Base-by-base conservation (phyloP, 2,888 invertebrate species). In the Cephus runcator region DNA sequence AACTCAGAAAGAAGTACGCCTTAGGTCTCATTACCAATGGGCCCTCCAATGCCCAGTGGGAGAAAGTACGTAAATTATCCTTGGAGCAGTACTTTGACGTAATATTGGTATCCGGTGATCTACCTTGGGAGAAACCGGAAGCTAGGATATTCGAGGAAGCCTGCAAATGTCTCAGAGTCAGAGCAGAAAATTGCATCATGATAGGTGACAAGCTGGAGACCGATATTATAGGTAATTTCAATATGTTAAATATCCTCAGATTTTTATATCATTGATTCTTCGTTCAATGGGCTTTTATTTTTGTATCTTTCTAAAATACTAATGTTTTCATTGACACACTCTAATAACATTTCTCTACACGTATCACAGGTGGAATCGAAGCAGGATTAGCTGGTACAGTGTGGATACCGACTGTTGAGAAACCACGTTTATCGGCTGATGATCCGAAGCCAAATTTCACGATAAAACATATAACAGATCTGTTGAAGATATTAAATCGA, bases 191-290 rank as follows among this genome's bases (percentile, higher is more conserved):
- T 84, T 97, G 97, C 92, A 93, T 96, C 86, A 97, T 97, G 97
- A 95, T 97, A 87, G 97, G 97, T 74, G 97, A 97, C 90, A 97
- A 96, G 90, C 92, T 97, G 84, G 97, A 97, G 91, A 97, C 97
- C 69, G 97, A 97, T 91, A 97, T 97, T 87, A 94, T 95, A 79
- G 91, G 91, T 91, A 86, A 79, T 80, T 73, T 36, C n/a, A 69
- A 23, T 79, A 69, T 40, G 9, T 11, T 15, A 34, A 15, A n/a
- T 9, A 76, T 36, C 6, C 3, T 23, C 2, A 73, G 2, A 9
- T 11, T 40, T 34, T 11, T 73, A 23, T 23, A 31, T 23, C 0
- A 15, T 76, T 23, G 12, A 75, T 73, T n/a, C 0, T 56, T 23
- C 23, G 9, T 56, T 40, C 6, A 4, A 23, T 40, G 6, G 40